Percentiles rank a stretch among this genome's conserved stretches.
Evolutionary conservation across 2,797 vertebrate genomes (phyloP).

Genomic region (Limosa lapponica): DNA sequence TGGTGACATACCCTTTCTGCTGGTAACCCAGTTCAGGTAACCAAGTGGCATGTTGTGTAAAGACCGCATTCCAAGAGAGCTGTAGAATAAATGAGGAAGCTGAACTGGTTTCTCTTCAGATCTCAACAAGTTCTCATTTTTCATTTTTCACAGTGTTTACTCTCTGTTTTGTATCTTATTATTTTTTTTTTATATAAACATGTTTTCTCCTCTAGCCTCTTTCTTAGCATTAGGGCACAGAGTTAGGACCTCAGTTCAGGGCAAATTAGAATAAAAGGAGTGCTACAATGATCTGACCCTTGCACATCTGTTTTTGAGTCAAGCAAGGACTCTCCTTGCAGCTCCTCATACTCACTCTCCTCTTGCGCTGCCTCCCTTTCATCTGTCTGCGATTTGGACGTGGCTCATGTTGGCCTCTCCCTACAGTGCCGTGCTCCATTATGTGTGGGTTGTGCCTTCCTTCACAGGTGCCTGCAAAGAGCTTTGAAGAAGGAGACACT

Average conservation of each 20-base stretch:
- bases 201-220: neutral
- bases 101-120: neutral
- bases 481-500: neutral
- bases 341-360: neutral
- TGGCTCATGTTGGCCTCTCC: neutral
- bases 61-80: neutral
- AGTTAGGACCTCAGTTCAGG: neutral
- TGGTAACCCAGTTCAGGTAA: neutral
- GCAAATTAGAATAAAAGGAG: neutral
- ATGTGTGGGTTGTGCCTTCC: neutral
- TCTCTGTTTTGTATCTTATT: neutral
- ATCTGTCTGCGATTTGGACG: accelerated
- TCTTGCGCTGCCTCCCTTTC: neutral
- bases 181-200: neutral
- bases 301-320: neutral
- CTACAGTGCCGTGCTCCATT: accelerated
- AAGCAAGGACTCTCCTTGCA: neutral
- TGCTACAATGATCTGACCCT: neutral
- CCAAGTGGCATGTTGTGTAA: neutral
- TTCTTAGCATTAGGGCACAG: neutral
- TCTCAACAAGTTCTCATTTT: neutral
- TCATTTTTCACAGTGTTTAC: neutral
- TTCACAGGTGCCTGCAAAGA: neutral
- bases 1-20: neutral
- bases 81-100: neutral